A percentile compares a stretch with the other conserved stretches of the same genome.
Evolutionary conservation across 2,797 vertebrate genomes (phyloP).

Genomic region (Diglossa cyanea): DNA sequence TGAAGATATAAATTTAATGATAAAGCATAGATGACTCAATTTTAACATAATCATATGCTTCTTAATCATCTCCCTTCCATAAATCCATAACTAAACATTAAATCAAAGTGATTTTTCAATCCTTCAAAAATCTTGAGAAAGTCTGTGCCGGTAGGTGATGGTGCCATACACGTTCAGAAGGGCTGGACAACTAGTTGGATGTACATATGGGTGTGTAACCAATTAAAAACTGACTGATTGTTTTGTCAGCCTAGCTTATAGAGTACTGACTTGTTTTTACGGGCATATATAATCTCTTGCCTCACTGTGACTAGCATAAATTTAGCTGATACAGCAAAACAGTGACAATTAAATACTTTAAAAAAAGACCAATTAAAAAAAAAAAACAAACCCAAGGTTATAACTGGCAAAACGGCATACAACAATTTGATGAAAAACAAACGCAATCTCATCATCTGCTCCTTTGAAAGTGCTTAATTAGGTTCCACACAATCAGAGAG

Average conservation of each 20-base stretch:
- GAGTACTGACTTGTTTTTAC: background rate
- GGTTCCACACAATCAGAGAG: fast-evolving
- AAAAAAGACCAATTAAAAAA: background rate
- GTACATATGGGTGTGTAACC: background rate
- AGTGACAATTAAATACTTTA: background rate
- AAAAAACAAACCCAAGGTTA: background rate
- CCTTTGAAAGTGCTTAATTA: background rate
- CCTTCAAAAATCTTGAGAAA: background rate
- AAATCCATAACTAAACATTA: background rate
- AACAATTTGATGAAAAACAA: background rate
- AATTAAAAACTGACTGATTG: constrained; percentile 45
- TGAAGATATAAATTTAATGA: background rate
- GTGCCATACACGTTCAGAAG: background rate
- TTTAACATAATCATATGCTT: background rate
- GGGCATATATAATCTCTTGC: background rate
- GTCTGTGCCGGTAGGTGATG: background rate
- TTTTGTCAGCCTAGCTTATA: background rate
- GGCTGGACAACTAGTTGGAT: background rate
- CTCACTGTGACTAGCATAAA: background rate
- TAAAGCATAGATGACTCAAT: background rate
- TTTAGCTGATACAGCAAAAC: constrained; percentile 28
- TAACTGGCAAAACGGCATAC: background rate
- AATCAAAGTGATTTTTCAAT: background rate
- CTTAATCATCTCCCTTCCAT: background rate
- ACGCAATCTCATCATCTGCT: background rate